A percentile compares a stretch with the other conserved stretches of the same genome.
phyloP scores from a whole-genome alignment of 2,797 vertebrate genomes.

The Myotis pilosus region DNA sequence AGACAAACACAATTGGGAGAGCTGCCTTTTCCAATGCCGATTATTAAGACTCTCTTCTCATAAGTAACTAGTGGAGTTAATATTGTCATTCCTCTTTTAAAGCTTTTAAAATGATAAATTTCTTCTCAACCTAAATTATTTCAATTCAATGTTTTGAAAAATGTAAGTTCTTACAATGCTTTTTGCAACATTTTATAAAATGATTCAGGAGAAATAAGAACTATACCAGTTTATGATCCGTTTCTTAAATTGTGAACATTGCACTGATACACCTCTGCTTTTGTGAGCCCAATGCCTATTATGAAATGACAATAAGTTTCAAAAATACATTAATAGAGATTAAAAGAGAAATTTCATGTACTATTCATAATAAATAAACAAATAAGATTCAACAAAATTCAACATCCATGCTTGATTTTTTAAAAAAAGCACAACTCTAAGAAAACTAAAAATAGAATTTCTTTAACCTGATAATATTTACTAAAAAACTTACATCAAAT shows the following conservation, averaged over 20 bases:
- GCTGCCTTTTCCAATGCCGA: not conserved
- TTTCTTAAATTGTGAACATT: not conserved
- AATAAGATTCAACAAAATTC: not conserved
- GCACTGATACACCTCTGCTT: not conserved
- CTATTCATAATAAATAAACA: not conserved
- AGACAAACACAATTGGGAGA: not conserved
- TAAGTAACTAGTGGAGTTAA: not conserved
- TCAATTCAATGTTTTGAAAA: conserved; percentile 9
- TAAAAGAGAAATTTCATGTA: not conserved
- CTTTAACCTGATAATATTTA: not conserved
- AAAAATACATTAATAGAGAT: not conserved
- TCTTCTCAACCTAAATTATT: not conserved
- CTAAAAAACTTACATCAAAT: not conserved
- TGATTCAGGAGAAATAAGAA: not conserved
- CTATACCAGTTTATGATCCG: not conserved
- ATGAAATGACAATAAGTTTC: not conserved
- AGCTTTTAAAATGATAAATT: not conserved
- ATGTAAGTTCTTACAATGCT: not conserved
- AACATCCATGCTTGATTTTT: not conserved
- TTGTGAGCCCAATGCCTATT: not conserved
- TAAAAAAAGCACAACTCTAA: not conserved
- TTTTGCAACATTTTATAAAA: not conserved
- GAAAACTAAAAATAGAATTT: not conserved
- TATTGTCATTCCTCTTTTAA: not conserved
- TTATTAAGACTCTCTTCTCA: not conserved